These are phyloP conservation scores for Aleadryas rufinucha DNA, from an alignment of 2,113 vertebrate species.

Conservation along the genomic window DNA sequence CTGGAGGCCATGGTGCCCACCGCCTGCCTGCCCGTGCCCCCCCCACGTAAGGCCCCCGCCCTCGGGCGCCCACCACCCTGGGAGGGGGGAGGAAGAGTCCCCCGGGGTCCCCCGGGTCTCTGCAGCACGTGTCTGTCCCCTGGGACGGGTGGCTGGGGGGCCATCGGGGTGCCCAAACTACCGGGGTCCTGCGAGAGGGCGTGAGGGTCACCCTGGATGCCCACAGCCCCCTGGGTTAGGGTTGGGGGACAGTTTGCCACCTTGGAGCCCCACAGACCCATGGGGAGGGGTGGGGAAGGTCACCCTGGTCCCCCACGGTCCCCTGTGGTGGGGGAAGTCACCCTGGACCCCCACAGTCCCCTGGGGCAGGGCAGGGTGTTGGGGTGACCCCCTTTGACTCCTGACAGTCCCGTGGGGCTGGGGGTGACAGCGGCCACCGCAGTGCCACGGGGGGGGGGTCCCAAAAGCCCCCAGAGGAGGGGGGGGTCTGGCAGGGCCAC, in stretches of 20 bases:
- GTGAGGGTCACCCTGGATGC: background rate
- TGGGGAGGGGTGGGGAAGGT: background rate
- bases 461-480: background rate
- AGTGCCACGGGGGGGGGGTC: background rate
- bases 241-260: too few species aligned
- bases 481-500: background rate
- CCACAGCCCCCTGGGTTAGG: background rate
- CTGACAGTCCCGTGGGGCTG: background rate
- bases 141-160: background rate
- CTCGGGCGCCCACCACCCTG: background rate
- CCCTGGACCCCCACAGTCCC: background rate
- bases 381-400: background rate
- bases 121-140: background rate
- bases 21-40: background rate
- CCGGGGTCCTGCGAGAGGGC: background rate
- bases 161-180: background rate
- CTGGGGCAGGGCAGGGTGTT: background rate
- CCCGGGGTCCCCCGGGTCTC: background rate
- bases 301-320: rapidly evolving
- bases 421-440: background rate
- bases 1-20: constrained; percentile 46
- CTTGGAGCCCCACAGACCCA: background rate
- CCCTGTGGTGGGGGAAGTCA: background rate
- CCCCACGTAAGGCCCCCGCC: constrained; percentile 27
- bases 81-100: background rate